Evolutionary conservation across 2,113 vertebrate genomes (phyloP).

Genomic region (Spea bombifrons): DNA sequence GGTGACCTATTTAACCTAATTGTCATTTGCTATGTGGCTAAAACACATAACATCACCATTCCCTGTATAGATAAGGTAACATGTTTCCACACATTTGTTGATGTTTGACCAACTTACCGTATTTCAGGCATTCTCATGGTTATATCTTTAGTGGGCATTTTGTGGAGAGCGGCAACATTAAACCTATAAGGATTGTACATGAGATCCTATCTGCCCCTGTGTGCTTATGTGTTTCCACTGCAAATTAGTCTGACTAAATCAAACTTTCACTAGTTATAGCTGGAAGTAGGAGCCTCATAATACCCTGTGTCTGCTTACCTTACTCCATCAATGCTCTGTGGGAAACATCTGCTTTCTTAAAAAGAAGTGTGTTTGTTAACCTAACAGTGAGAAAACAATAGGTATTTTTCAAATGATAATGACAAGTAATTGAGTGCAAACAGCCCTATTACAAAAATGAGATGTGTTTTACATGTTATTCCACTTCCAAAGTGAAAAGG

Average conservation of each 20-base stretch:
- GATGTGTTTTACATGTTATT: slow-evolving; percentile 42
- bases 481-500: slow-evolving; percentile 26
- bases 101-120: too few relatives aligned
- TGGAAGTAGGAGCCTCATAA: background rate
- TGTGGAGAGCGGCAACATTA: too few relatives aligned
- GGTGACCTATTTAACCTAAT: slow-evolving; percentile 13
- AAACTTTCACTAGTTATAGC: background rate
- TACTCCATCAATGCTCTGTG: background rate
- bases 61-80: too few relatives aligned
- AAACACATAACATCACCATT: too few relatives aligned
- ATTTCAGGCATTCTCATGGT: too few relatives aligned
- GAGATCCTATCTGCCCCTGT: too few relatives aligned
- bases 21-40: background rate
- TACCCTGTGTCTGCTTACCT: background rate
- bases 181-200: too few relatives aligned
- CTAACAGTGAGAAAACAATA: slow-evolving; percentile 12
- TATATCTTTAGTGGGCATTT: too few relatives aligned
- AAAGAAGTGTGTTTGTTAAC: slow-evolving; percentile 28
- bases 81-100: too few relatives aligned
- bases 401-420: slow-evolving; percentile 43
- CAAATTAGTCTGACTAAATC: background rate
- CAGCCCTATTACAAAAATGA: slow-evolving; percentile 42
- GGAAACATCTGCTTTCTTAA: slow-evolving; percentile 20
- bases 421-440: slow-evolving; percentile 44
- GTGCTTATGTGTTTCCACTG: background rate